A percentile compares a stretch with the other conserved stretches of the same genome.
These are phyloP conservation scores for Gallinago nigripennis DNA, from an alignment of 2,797 vertebrate genomes.

Conservation along the genomic window DNA sequence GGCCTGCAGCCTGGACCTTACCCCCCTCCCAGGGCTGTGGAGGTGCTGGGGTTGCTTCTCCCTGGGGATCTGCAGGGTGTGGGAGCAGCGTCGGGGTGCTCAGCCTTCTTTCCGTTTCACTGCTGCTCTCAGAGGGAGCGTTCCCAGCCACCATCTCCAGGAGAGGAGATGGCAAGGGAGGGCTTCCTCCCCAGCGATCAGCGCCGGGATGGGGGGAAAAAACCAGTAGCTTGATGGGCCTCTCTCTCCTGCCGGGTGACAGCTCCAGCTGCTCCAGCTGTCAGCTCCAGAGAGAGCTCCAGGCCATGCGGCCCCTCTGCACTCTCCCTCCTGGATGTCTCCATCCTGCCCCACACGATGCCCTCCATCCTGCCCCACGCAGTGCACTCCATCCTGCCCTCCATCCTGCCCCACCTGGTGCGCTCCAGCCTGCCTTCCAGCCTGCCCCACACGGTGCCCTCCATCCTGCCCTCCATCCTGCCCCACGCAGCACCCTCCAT, in stretches of 20 bases:
- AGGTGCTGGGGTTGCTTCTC: not conserved
- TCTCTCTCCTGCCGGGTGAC: not conserved
- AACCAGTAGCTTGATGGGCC: not conserved
- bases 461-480: no score
- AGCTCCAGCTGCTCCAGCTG: conserved; percentile 59
- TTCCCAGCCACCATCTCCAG: not conserved
- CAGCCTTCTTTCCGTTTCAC: not conserved
- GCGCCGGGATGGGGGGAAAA: not conserved
- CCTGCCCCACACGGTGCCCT: no score
- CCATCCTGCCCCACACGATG: no score
- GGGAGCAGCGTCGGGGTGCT: not conserved
- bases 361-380: no score
- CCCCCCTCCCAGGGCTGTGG: not conserved
- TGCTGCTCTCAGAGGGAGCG: not conserved
- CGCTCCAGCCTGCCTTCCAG: no score
- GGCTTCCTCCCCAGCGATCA: not conserved
- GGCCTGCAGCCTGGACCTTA: not conserved
- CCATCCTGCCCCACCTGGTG: no score
- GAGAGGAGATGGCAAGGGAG: not conserved
- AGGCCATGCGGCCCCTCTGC: not conserved
- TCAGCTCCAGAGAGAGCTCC: not conserved
- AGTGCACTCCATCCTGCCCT: not conserved
- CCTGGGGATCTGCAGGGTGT: not conserved
- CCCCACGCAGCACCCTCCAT: no score
- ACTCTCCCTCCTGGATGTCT: not conserved